Base-by-base conservation (phyloP, 1,140 invertebrate species). In the Augochlora pura region DNA sequence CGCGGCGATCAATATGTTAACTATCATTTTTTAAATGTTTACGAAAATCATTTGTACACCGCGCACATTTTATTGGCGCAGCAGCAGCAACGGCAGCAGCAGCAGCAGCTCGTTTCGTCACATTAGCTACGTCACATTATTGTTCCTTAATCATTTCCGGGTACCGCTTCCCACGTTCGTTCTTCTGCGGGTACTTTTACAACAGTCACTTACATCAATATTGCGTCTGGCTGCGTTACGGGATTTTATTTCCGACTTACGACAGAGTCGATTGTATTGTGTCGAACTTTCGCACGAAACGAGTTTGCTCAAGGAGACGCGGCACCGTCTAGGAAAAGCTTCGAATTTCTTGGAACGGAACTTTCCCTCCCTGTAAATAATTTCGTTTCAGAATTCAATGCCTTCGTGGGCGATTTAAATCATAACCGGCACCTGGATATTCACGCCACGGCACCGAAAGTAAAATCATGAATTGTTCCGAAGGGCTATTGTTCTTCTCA, bases 141-240 rank as follows among this genome's bases (percentile, higher is more conserved):
- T 65, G 69, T 79, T 73, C 70, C 62, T 57, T 38, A 21, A 73
- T 74, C 52, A 74, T 74, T 79, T 79, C 71, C 77, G 39, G 69
- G 52, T 74, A 57, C 77, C 63, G 39, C 71, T 79, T 79, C 77
- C 63, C 77, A 79, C 70, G 77, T 74, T 73, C 52, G 70, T 60
- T 78, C 70, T 12, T 57, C 54, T 57, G 23, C 7, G 25, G 8
- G 25, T 25, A 63, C 65, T 54, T 74, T 67, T 62, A 67, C 52
- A 18, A 52, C 5, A 67, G 52, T 67, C 54, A 59, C 27, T 66
- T 32, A 57, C 71, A 62, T 65, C 70, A 59, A 77, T 69, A 65
- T 7, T 39, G 32, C 42, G 46, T 32, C 52, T 52, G 42, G 42
- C 70, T 7, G 63, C n/a, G 18, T 73, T 73, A 74, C 71, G 25